Evolutionary conservation across 1,140 invertebrate species (phyloP).

Genomic region (Danaus plexippus): DNA sequence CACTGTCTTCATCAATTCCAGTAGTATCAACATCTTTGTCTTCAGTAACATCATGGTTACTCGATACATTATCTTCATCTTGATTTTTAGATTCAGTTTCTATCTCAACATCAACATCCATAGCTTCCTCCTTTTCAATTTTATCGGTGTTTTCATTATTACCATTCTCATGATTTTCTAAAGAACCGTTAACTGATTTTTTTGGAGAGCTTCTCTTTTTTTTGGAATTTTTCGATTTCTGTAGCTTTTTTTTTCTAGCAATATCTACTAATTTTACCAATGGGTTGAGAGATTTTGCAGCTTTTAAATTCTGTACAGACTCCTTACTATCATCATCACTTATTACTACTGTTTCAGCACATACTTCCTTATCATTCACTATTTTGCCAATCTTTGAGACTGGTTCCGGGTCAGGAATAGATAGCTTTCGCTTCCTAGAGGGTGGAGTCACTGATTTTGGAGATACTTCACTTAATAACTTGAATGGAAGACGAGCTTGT

Average conservation of each 20-base stretch:
- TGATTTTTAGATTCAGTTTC: not conserved
- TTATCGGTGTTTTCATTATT: slow-evolving; percentile 9
- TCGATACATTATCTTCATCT: slow-evolving; percentile 6
- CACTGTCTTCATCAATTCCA: not conserved
- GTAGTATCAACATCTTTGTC: too few species aligned
- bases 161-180: slow-evolving; percentile 11
- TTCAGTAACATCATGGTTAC: not conserved
- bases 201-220: slow-evolving; percentile 31
- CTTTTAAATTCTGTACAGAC: slow-evolving; percentile 15
- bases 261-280: slow-evolving; percentile 56
- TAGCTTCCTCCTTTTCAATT: slow-evolving; percentile 13
- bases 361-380: slow-evolving; percentile 41
- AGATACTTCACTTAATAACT: slow-evolving; percentile 51
- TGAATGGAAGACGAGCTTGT: slow-evolving; percentile 62
- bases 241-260: slow-evolving; percentile 52
- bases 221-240: slow-evolving; percentile 39
- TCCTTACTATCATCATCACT: slow-evolving; percentile 58
- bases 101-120: slow-evolving; percentile 16
- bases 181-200: slow-evolving; percentile 8
- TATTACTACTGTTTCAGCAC: slow-evolving; percentile 41
- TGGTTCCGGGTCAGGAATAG: slow-evolving; percentile 37
- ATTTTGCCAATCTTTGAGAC: slow-evolving; percentile 54
- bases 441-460: slow-evolving; percentile 33
- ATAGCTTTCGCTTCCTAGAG: slow-evolving; percentile 57
- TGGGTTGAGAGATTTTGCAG: slow-evolving; percentile 40